Evolutionary conservation across 2,113 vertebrate genomes (phyloP), one percentile per base, ranked within the genome.

Genomic region (Hippocampus guttulatus): DNA sequence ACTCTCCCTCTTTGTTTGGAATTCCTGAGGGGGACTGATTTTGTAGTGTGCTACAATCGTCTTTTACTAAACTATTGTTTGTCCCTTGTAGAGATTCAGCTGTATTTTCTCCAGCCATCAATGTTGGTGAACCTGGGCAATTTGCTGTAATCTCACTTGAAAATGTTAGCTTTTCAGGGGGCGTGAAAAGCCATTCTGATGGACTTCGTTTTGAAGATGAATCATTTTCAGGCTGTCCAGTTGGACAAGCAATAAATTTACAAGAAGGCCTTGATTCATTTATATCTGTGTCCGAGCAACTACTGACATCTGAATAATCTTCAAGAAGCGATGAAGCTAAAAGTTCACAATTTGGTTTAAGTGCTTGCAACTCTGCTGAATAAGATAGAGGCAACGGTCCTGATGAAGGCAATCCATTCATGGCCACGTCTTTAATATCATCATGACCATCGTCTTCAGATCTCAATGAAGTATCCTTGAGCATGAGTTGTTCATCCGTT

Each of bases 271-370:
- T 81, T 74, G 76, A 71, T 68, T 80, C 83, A 70, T 68, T 40
- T 20, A 63, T 30, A 57, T 91, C 84, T 62, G 77, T 38, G 54
- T 91, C 87, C 0, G 91, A 92, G 73, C 87, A 91, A 74, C 86
- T 93, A 75, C 88, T 91, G 60, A 91, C 83, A 82, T 92, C 89
- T 0, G 90, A 90, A 73, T 85, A 92, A 70, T 84, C 77, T 5
- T 85, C 88, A 64, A 88, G 76, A 85, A 78, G 77, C 15, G 78
- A 77, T 68, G 79, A 45, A 45, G 72, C 66, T 66, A 85, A 67
- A 14, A 85, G 70, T 69, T 64, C 78, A 83, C 82, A 80, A 67
- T 90, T 85, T 75, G 87, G 81, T 61, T 79, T 81, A 66, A 85
- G 66, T 69, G 68, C 79, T 74, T 87, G 76, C n/a, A 88, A 82